Base-by-base conservation (phyloP, 2,797 vertebrate species). In the Xyrichtys novacula region DNA sequence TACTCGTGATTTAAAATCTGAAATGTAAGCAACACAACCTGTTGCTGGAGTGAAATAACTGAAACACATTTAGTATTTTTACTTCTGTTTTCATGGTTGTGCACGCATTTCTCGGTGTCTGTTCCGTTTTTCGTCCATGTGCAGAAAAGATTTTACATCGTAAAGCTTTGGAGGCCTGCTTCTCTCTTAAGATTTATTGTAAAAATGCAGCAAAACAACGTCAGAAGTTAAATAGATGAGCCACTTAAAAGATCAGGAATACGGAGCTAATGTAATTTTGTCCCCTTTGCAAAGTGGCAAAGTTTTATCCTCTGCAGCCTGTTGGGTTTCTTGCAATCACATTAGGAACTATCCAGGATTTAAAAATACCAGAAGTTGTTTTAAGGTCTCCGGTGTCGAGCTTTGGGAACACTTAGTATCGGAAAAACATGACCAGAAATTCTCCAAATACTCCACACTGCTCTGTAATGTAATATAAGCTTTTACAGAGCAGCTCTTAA, bases 401-500 rank as follows among this genome's bases (percentile, higher is more conserved):
- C 28, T 57, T 66, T 62, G 2, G 0, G 26, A 29, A 60, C n/a
- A 42, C 0, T 11, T 14, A 6, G 15, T n/a, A 1, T 28, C 23
- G 14, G 23, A n/a, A 46, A 47, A 32, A 29, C 42, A 6, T n/a
- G n/a, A 16, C 20, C 40, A 23, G 20, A 11, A 42, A 6, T 10
- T 42, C 8, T 42, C 2, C 2, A 40, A 23, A 44, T 11, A n/a
- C 19, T 22, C 2, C 12, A 15, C 22, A 20, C 67, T 25, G 48
- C 46, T 50, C 56, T 31, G 47, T 71, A 62, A 53, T 50, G 55
- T 48, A 25, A 64, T 50, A 22, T 7, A 47, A 63, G 49, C 48
- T 69, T 53, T 71, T 36, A 46, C 55, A 31, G 50, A 73, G 54
- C 49, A 34, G 52, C 46, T 48, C 64, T 61, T 52, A 36, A 23